These are phyloP conservation scores for Gallinago nigripennis DNA, from an alignment of 2,797 vertebrate genomes.

Conservation along the genomic window DNA sequence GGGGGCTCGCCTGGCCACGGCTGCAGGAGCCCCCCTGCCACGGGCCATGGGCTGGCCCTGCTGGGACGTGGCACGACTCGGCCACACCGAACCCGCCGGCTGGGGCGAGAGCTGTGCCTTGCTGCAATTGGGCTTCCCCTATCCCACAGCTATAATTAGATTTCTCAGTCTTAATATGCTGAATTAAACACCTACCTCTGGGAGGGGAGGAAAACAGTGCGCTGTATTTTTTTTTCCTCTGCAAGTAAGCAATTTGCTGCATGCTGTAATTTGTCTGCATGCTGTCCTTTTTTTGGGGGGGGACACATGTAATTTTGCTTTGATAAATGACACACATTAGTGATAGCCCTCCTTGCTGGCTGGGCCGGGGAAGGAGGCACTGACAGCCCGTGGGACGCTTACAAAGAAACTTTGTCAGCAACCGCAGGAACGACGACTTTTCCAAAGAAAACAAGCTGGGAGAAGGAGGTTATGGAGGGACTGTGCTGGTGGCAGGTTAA, in stretches of 20 bases:
- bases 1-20: not conserved
- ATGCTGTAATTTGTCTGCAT: constrained; percentile 69
- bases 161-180: not conserved
- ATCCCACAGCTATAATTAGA: not conserved
- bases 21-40: not conserved
- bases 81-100: accelerated
- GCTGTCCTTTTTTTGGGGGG: constrained; percentile 31
- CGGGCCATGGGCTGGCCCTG: accelerated
- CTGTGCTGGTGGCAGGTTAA: not conserved
- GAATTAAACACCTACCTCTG: constrained; percentile 68
- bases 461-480: not conserved
- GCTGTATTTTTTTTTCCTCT: not conserved
- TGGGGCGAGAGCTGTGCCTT: not conserved
- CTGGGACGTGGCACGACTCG: not conserved
- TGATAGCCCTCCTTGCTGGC: constrained; percentile 33
- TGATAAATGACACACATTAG: constrained; percentile 74
- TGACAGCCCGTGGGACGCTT: constrained; percentile 30
- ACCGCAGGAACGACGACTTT: constrained; percentile 36
- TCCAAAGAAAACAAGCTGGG: constrained; percentile 63
- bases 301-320: constrained; percentile 75
- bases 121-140: not conserved
- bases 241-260: constrained; percentile 52
- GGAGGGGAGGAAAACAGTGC: constrained; percentile 18
- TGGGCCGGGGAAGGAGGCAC: not conserved
- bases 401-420: constrained; percentile 66